phyloP scores from a whole-genome alignment of 1,140 invertebrate genomes.

The Goniozus legneri region DNA sequence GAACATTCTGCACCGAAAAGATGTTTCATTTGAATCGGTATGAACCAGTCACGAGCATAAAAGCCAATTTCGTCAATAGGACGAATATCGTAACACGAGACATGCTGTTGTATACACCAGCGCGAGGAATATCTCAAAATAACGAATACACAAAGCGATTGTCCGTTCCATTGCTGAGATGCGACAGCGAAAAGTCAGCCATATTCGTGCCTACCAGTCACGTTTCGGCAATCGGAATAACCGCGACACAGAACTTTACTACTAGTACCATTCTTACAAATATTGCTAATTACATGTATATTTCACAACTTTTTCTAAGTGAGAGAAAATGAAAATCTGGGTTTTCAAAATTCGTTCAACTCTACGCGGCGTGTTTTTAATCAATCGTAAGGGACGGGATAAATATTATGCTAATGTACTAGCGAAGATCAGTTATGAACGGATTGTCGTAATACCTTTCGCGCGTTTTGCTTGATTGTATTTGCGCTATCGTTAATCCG shows the following conservation, averaged over 20 bases:
- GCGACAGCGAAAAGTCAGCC: conserved; percentile 11
- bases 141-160: no score
- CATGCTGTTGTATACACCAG: neutral
- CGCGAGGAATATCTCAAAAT: no score
- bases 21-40: no score
- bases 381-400: conserved; percentile 15
- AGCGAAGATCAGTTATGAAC: no score
- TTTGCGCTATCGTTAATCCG: no score
- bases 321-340: neutral
- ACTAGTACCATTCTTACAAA: neutral
- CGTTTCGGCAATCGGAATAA: conserved; percentile 6
- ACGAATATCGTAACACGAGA: neutral
- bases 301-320: neutral
- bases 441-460: no score
- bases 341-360: no score
- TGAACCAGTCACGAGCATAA: no score
- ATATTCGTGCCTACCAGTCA: conserved; percentile 16
- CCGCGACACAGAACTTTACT: neutral
- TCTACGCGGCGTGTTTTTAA: conserved; percentile 17
- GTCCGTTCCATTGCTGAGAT: conserved; percentile 2
- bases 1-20: no score
- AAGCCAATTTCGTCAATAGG: conserved; percentile 5
- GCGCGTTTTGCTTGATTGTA: no score
- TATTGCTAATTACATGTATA: neutral
- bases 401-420: conserved; percentile 13